Conservation (phyloP, 1,140 invertebrate species). For the Lucilia cuprina region DNA sequence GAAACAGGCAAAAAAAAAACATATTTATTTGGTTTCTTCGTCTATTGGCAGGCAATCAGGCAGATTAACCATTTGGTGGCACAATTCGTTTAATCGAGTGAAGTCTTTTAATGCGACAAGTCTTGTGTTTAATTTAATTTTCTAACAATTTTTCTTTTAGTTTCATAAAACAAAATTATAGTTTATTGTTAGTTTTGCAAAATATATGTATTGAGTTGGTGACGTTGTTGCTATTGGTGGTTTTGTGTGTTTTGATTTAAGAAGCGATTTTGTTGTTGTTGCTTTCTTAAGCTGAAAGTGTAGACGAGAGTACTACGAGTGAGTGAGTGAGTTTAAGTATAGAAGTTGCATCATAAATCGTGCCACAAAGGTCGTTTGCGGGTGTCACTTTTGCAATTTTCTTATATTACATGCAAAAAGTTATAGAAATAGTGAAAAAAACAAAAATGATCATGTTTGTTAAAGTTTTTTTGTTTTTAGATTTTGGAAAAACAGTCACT, state of each 20-base stretch:
- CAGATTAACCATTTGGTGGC: not conserved
- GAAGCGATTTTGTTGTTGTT: not conserved
- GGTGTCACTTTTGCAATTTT: conserved; percentile 34
- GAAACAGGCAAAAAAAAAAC: no score
- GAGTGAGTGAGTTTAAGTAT: conserved; percentile 7
- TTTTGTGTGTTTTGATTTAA: not conserved
- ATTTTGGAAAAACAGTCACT: not conserved
- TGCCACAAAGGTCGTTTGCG: conserved; percentile 33
- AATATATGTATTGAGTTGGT: no score
- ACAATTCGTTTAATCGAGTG: not conserved
- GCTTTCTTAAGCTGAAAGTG: no score
- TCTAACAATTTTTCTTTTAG: not conserved
- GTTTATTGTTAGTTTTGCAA: not conserved
- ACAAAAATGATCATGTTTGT: conserved; percentile 25
- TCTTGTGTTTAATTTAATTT: conserved; percentile 30
- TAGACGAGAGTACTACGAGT: not conserved
- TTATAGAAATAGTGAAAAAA: not conserved
- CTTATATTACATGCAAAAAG: conserved; percentile 26
- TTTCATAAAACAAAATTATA: not conserved
- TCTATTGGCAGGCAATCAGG: not conserved
- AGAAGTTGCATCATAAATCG: conserved; percentile 32
- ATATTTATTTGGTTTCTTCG: not conserved
- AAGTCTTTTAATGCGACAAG: conserved; percentile 18
- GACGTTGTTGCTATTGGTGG: not conserved
- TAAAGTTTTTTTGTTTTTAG: not conserved